Evolutionary conservation across 1,140 invertebrate genomes (phyloP).

Genomic region (Drosophila bocqueti): DNA sequence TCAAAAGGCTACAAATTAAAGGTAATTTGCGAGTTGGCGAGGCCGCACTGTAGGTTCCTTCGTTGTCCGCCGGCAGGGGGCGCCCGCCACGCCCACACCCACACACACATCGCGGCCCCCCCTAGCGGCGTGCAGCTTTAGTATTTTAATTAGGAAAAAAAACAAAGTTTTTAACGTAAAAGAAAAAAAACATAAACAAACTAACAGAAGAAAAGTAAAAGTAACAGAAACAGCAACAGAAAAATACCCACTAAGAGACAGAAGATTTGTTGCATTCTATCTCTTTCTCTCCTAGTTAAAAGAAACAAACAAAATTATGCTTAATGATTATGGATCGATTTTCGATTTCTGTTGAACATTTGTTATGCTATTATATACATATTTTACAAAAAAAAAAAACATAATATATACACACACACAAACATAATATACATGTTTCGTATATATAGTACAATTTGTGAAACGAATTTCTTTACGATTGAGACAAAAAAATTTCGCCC

Average conservation of each 20-base stretch:
- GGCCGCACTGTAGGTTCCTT: slow-evolving; percentile 31
- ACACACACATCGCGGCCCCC: slow-evolving; percentile 1
- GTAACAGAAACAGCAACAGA: slow-evolving; percentile 8
- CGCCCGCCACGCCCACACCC: slow-evolving; percentile 23
- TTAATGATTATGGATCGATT: slow-evolving; percentile 51
- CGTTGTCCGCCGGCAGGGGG: slow-evolving; percentile 24
- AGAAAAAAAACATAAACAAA: background rate
- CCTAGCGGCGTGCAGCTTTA: slow-evolving; percentile 32
- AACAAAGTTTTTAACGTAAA: slow-evolving; percentile 36
- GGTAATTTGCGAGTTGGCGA: slow-evolving; percentile 34
- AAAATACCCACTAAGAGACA: slow-evolving; percentile 32
- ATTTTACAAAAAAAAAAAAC: slow-evolving; percentile 35
- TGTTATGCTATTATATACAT: slow-evolving; percentile 51
- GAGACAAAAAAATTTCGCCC: slow-evolving; percentile 12
- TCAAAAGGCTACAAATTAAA: background rate
- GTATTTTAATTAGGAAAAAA: slow-evolving; percentile 53
- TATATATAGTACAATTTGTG: slow-evolving; percentile 54
- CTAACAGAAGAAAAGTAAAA: slow-evolving; percentile 10
- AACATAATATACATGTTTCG: slow-evolving; percentile 33
- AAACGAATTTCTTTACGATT: slow-evolving; percentile 50
- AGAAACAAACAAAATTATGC: slow-evolving; percentile 22
- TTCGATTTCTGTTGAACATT: slow-evolving; percentile 51
- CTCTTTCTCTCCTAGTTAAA: slow-evolving; percentile 51
- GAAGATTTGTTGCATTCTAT: slow-evolving; percentile 43
- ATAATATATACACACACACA: slow-evolving; percentile 25